phyloP scores from a whole-genome alignment of 1,140 invertebrate species.

The Heliconius hewitsoni region DNA sequence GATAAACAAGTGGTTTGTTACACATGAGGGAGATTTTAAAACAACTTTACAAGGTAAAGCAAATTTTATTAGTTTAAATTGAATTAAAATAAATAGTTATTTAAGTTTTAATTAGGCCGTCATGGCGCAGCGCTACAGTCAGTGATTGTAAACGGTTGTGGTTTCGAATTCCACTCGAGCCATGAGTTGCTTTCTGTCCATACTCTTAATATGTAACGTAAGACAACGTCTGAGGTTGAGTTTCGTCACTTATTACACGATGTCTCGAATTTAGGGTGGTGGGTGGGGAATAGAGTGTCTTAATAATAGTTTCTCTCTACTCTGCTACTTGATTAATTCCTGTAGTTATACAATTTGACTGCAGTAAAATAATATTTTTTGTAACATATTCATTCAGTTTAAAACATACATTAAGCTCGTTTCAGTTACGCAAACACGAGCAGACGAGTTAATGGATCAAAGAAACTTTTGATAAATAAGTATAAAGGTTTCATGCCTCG shows the following conservation, averaged over 20 bases:
- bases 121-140: not conserved
- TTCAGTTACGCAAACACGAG: conserved; percentile 3
- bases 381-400: not conserved
- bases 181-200: no score
- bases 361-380: not conserved
- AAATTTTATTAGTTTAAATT: not conserved
- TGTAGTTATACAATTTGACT: not conserved
- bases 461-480: conserved; percentile 13
- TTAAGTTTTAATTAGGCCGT: not conserved
- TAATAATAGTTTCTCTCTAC: no score
- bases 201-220: not conserved
- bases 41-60: not conserved
- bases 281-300: no score
- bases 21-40: not conserved
- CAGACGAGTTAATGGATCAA: conserved; percentile 1
- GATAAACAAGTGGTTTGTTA: conserved; percentile 14
- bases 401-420: conserved; percentile 1
- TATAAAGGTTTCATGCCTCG: not conserved
- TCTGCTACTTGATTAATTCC: not conserved
- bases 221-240: not conserved
- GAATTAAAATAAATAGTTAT: not conserved
- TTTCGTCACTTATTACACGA: not conserved
- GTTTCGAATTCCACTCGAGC: not conserved
- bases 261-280: no score
- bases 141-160: not conserved